Evolutionary conservation across 2,888 invertebrate species (phyloP).

Genomic region (Blera fallax): DNA sequence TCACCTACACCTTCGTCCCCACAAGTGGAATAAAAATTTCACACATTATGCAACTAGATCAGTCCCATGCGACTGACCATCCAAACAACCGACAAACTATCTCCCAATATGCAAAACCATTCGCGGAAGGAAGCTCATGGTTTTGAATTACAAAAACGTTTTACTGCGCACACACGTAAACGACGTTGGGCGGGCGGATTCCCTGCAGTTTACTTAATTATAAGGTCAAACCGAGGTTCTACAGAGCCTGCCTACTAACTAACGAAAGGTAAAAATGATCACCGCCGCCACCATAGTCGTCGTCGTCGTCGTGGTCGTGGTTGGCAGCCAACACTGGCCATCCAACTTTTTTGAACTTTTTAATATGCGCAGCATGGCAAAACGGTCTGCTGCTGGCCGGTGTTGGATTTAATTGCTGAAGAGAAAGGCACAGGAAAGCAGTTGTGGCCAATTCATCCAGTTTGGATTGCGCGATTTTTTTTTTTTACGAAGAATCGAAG

Average conservation of each 20-base stretch:
- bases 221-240: conserved; percentile 63
- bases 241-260: conserved; percentile 14
- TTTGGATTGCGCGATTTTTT: conserved; percentile 10
- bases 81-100: conserved; percentile 24
- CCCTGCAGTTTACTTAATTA: conserved; percentile 51
- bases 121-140: conserved; percentile 64
- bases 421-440: conserved; percentile 59
- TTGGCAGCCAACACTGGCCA: too few species aligned
- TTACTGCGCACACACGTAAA: neutral
- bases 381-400: conserved; percentile 24
- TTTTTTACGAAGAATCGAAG: conserved; percentile 58
- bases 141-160: conserved; percentile 58
- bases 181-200: neutral
- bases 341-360: conserved; percentile 60
- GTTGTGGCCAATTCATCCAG: conserved; percentile 14
- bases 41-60: conserved; percentile 65
- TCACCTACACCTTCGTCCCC: neutral
- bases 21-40: neutral
- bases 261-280: conserved; percentile 23
- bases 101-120: conserved; percentile 32
- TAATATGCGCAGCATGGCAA: conserved; percentile 62
- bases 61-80: conserved; percentile 8
- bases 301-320: conserved; percentile 19
- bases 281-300: neutral
- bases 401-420: conserved; percentile 22